A percentile compares a stretch with the other conserved stretches of the same genome.
Evolutionary conservation across 2,888 invertebrate genomes (phyloP).

Genomic region (Pardosa pseudoannulata): DNA sequence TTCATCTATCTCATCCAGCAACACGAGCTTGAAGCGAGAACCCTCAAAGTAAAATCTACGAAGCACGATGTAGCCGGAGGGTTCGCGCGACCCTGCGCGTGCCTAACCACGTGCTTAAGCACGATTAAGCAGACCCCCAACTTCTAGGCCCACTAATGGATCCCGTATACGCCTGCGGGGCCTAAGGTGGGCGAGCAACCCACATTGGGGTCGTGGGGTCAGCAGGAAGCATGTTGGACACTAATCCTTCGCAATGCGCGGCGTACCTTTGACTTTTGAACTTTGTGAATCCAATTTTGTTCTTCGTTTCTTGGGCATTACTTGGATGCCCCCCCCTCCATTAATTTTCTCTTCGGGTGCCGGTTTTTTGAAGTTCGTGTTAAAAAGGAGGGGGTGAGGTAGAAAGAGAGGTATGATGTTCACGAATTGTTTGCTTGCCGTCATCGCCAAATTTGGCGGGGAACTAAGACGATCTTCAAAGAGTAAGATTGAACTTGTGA

Average conservation of each 20-base stretch:
- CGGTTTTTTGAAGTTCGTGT: slow-evolving; percentile 43
- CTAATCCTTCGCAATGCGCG: slow-evolving; percentile 44
- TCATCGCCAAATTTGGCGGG: slow-evolving; percentile 53
- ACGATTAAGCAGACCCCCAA: slow-evolving; percentile 60
- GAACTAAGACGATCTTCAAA: neutral
- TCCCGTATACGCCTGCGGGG: slow-evolving; percentile 45
- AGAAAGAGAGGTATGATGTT: slow-evolving; percentile 9
- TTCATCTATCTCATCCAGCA: slow-evolving; percentile 55
- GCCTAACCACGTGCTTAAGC: slow-evolving; percentile 59
- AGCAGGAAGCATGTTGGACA: slow-evolving; percentile 64
- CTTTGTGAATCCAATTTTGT: slow-evolving; percentile 46
- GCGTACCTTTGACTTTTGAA: slow-evolving; percentile 44
- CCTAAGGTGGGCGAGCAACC: slow-evolving; percentile 43
- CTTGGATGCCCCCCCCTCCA: slow-evolving; percentile 20
- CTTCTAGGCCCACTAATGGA: slow-evolving; percentile 61
- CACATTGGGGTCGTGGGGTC: slow-evolving; percentile 41
- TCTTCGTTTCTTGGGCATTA: slow-evolving; percentile 23
- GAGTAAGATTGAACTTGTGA: neutral
- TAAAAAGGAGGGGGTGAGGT: slow-evolving; percentile 45
- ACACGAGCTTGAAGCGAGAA: slow-evolving; percentile 38
- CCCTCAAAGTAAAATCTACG: slow-evolving; percentile 45
- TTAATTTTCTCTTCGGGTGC: slow-evolving; percentile 49
- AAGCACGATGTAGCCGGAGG: slow-evolving; percentile 57
- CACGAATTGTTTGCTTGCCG: slow-evolving; percentile 46
- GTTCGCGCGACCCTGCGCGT: slow-evolving; percentile 66